These are phyloP conservation scores for Pseudomyrmex flavicornis DNA, from an alignment of 1,140 invertebrate species.

Conservation along the genomic window DNA sequence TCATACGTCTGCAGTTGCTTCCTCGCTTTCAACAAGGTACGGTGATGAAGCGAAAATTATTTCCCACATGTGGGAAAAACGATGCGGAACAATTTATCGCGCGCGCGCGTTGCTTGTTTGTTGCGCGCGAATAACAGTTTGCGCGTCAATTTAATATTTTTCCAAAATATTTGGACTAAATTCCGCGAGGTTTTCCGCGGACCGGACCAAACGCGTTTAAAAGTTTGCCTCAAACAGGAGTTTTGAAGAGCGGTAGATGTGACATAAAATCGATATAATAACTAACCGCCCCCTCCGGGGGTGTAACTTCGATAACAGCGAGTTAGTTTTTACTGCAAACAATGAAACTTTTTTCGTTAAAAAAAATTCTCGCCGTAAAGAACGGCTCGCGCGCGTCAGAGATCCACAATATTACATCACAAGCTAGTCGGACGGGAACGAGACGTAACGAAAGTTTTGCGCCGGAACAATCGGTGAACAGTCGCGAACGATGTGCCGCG, in stretches of 20 bases:
- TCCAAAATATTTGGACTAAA: constrained; percentile 11
- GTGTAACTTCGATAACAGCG: not conserved
- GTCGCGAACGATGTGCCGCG: not conserved
- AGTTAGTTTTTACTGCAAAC: not conserved
- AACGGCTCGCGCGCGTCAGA: not conserved
- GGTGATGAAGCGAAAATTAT: not conserved
- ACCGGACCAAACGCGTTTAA: no score
- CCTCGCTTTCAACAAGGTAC: not conserved
- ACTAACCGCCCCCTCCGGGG: not conserved
- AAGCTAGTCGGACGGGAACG: constrained; percentile 27
- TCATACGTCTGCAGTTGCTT: not conserved
- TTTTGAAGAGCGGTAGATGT: not conserved
- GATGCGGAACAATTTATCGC: not conserved
- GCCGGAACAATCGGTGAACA: constrained; percentile 25
- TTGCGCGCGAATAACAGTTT: not conserved
- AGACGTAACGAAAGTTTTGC: constrained; percentile 22
- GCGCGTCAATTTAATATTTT: not conserved
- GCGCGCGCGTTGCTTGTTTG: not conserved
- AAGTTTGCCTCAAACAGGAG: no score
- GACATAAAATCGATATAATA: not conserved
- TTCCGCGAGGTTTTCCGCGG: not conserved
- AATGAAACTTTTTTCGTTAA: not conserved
- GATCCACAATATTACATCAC: constrained; percentile 1
- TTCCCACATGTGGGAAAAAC: not conserved
- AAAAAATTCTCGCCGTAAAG: not conserved